phyloP scores from a whole-genome alignment of 2,888 invertebrate genomes.

The Lasioglossum morio region DNA sequence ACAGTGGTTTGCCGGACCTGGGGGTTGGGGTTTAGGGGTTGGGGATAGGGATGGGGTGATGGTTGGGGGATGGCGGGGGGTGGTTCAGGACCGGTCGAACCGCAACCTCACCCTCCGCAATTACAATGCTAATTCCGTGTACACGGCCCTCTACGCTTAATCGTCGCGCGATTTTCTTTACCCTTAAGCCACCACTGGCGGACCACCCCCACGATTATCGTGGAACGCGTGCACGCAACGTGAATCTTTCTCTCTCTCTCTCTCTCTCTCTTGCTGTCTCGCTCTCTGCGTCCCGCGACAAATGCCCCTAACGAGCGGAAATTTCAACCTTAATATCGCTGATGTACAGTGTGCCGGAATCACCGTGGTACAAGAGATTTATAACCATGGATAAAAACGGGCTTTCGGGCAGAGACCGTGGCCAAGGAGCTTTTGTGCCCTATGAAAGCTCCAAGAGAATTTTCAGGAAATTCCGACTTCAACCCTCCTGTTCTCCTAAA shows the following conservation, averaged over 20 bases:
- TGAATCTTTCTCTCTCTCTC: slow-evolving; percentile 4
- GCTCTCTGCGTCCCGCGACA: slow-evolving; percentile 38
- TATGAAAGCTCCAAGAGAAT: not conserved
- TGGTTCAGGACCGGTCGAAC: slow-evolving; percentile 53
- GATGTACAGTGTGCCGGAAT: slow-evolving; percentile 16
- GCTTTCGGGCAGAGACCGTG: not conserved
- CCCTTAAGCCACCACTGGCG: slow-evolving; percentile 40
- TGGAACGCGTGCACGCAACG: slow-evolving; percentile 47
- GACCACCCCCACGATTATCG: slow-evolving; percentile 47
- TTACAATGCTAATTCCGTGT: slow-evolving; percentile 72
- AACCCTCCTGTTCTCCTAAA: not conserved
- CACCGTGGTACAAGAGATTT: slow-evolving; percentile 13
- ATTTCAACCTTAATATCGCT: slow-evolving; percentile 22
- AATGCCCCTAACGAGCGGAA: slow-evolving; percentile 54
- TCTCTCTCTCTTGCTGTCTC: not conserved
- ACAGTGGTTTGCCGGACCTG: slow-evolving; percentile 37
- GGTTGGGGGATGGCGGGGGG: slow-evolving; percentile 10
- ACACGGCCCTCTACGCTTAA: slow-evolving; percentile 63
- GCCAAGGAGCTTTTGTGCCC: not conserved
- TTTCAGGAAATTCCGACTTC: not conserved
- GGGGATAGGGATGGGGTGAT: not conserved
- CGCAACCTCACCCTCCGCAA: slow-evolving; percentile 67
- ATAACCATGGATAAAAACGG: not conserved
- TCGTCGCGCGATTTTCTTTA: slow-evolving; percentile 67
- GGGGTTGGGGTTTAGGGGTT: not conserved